Evolutionary conservation across 2,113 vertebrate species (phyloP).

Genomic region (Ibidorhyncha struthersii): DNA sequence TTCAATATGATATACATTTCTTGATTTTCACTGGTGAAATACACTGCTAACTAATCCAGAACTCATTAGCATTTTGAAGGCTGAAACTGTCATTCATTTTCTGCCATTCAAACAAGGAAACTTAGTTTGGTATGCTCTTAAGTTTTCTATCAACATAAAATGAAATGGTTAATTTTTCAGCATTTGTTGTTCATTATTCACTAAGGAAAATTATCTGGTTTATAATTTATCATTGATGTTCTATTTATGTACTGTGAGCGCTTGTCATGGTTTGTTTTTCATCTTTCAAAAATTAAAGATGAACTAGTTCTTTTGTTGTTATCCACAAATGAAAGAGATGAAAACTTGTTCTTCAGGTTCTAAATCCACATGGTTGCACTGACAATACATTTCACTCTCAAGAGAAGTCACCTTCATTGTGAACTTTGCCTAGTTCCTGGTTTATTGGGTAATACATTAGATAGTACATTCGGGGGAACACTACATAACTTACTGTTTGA

Average conservation of each 20-base stretch:
- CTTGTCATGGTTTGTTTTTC: conserved; percentile 54
- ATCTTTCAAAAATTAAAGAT: conserved; percentile 68
- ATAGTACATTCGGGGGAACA: not conserved
- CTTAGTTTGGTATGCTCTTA: conserved; percentile 10
- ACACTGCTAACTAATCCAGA: not conserved
- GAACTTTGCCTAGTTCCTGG: not conserved
- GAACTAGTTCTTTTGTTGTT: conserved; percentile 56
- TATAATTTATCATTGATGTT: conserved; percentile 66
- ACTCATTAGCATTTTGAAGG: not conserved
- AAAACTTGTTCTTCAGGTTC: conserved; percentile 28
- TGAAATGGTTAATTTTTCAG: conserved; percentile 66
- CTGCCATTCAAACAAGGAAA: conserved; percentile 8
- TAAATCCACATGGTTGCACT: not conserved
- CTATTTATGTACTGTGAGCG: conserved; percentile 37
- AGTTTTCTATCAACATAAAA: conserved; percentile 50
- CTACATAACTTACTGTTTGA: not conserved
- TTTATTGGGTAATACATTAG: not conserved
- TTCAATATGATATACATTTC: not conserved
- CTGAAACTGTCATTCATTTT: not conserved
- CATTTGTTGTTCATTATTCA: conserved; percentile 66
- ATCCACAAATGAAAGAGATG: conserved; percentile 16
- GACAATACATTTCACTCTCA: not conserved
- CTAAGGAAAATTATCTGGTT: conserved; percentile 66
- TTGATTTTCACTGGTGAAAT: not conserved
- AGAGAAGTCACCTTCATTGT: not conserved